phyloP scores from a whole-genome alignment of 1,140 invertebrate genomes.

The Popillia japonica region DNA sequence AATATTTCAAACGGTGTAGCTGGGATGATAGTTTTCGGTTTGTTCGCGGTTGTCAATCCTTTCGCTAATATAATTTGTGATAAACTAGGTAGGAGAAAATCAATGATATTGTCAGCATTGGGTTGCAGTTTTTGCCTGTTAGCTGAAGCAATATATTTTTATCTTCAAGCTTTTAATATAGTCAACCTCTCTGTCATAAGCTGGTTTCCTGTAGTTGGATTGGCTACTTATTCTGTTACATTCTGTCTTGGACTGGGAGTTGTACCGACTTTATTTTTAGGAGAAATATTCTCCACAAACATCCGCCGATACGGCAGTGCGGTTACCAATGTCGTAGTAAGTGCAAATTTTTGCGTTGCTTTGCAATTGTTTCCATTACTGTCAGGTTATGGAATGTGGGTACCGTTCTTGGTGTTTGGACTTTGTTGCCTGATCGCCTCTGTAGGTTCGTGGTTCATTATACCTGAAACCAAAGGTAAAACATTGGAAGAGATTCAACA shows the following conservation, averaged over 20 bases:
- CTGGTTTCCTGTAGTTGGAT: slow-evolving; percentile 53
- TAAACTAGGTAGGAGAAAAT: slow-evolving; percentile 70
- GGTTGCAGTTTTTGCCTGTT: slow-evolving; percentile 58
- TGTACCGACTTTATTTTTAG: slow-evolving; percentile 54
- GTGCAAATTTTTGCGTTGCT: not conserved
- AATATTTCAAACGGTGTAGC: slow-evolving; percentile 70
- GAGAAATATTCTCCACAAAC: slow-evolving; percentile 56
- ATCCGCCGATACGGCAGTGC: slow-evolving; percentile 53
- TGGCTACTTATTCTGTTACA: slow-evolving; percentile 50
- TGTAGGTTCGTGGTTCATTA: slow-evolving; percentile 13
- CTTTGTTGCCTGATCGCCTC: not conserved
- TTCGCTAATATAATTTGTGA: slow-evolving; percentile 73
- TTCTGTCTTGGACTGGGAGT: slow-evolving; percentile 53
- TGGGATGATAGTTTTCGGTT: slow-evolving; percentile 63
- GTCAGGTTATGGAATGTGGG: slow-evolving; percentile 3
- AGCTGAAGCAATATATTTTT: slow-evolving; percentile 67
- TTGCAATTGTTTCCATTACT: slow-evolving; percentile 10
- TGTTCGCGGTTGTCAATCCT: slow-evolving; percentile 71
- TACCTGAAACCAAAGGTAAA: slow-evolving; percentile 39
- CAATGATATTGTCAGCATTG: slow-evolving; percentile 68
- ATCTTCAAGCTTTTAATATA: slow-evolving; percentile 61
- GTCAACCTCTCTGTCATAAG: slow-evolving; percentile 51
- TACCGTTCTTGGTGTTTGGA: slow-evolving; percentile 27
- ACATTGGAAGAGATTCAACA: slow-evolving; percentile 37
- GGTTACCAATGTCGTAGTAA: slow-evolving; percentile 1